Evolutionary conservation across 2,113 vertebrate genomes (phyloP).

Genomic region (Jaculus jaculus): DNA sequence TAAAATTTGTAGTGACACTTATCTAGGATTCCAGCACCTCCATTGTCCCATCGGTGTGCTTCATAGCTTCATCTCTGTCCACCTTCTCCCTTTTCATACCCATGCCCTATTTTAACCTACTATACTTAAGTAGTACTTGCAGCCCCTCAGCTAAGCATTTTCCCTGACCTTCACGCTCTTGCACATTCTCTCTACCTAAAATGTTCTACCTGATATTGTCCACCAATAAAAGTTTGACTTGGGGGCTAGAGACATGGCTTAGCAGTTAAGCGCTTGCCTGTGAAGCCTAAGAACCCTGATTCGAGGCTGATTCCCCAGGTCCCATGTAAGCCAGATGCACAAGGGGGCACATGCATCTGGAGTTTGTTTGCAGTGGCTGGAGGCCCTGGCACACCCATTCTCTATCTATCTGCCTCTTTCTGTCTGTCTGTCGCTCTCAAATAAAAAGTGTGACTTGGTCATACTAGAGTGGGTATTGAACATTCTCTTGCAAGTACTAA

Average conservation of each 20-base stretch:
- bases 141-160: slow-evolving; percentile 30
- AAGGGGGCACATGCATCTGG: no score
- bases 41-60: background rate
- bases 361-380: no score
- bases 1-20: no score
- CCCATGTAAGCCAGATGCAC: no score
- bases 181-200: slow-evolving; percentile 14
- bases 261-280: no score
- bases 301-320: no score
- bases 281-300: no score
- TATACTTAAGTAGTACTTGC: background rate
- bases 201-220: slow-evolving; percentile 3
- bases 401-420: no score
- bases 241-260: no score
- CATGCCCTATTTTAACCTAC: background rate
- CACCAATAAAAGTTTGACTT: no score
- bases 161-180: background rate
- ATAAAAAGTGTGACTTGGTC: background rate
- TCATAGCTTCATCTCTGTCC: background rate
- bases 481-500: background rate
- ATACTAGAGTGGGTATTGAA: background rate
- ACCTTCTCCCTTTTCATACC: background rate
- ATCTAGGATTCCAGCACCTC: background rate
- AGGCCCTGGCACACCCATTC: no score
- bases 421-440: no score